Evolutionary conservation across 2,113 vertebrate species (phyloP), one percentile per base, ranked within the genome.

Genomic region (Seriola aureovittata): DNA sequence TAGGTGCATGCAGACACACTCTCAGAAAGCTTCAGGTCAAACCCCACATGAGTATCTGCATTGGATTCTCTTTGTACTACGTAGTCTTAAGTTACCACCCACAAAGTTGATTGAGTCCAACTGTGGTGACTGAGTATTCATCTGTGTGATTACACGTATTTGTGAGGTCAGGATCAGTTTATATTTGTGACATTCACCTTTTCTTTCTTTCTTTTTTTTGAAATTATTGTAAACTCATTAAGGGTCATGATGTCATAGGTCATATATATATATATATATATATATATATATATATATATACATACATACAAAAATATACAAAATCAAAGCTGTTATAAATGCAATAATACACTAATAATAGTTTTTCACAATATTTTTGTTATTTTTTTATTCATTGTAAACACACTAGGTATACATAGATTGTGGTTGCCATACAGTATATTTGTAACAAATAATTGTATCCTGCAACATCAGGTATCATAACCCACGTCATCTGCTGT

Each of bases 111-210:
- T 54, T 40, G 34, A 52, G 32, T 70, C 64, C 23, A 9, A 50
- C 63, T 74, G 71, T 65, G 36, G 34, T 69, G 42, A 75, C 42
- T 50, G 32, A 34, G 2, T 36, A 60, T 76, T 32, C 23, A 81
- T 55, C 63, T 66, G 0, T 16, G 0, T 25, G 11, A 75, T 65
- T 63, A 54, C 17, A 4, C 4, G 16, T 4, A 25, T 69, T 63
- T 40, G 12, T 52, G 17, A 42, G 60, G 14, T 29, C 29, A 29
- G 29, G 29, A 29, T 29, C 29, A 29, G 29, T 29, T 29, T 29
- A 29, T 29, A 29, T 29, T 29, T 29, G 2, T 29, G 29, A 29
- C 29, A 29, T 29, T 29, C 29, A 29, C 29, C 29, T 29, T 29
- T 29, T 29, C 29, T 29, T 29, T 29, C 29, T 29, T 29, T 25